Conservation (phyloP, 2,113 vertebrate genomes). For the Hippocampus guttulatus region DNA sequence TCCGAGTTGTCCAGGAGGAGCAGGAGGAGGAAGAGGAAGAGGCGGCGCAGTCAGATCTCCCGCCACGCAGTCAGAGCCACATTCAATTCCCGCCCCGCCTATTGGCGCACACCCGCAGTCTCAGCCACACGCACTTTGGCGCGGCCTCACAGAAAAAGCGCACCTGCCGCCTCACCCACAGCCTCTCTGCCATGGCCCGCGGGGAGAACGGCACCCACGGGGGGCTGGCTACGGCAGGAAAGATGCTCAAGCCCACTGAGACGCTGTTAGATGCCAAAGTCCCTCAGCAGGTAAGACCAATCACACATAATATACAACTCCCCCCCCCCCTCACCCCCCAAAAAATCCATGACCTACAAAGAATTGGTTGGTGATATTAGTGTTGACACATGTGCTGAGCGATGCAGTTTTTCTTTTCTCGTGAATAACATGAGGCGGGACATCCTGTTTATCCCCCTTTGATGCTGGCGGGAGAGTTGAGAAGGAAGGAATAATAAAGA, state of each 20-base stretch:
- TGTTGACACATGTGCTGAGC: neutral
- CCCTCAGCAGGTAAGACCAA: slow-evolving; percentile 66
- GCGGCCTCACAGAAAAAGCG: slow-evolving; percentile 37
- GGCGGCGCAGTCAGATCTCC: slow-evolving; percentile 56
- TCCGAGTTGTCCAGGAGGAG: slow-evolving; percentile 55
- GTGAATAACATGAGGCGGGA: slow-evolving; percentile 44
- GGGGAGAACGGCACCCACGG: slow-evolving; percentile 56
- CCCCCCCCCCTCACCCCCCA: too few species aligned
- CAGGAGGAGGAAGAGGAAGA: slow-evolving; percentile 61
- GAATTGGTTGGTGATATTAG: neutral
- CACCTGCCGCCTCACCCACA: slow-evolving; percentile 62
- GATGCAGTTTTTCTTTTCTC: slow-evolving; percentile 21
- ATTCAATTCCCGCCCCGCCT: slow-evolving; percentile 57
- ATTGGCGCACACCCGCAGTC: slow-evolving; percentile 54
- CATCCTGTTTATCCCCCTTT: slow-evolving; percentile 68
- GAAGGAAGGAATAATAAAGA: slow-evolving; percentile 27
- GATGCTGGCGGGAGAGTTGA: slow-evolving; percentile 48
- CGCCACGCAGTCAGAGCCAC: slow-evolving; percentile 56
- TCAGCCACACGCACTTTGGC: slow-evolving; percentile 58
- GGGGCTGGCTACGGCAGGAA: slow-evolving; percentile 42
- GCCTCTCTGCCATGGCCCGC: slow-evolving; percentile 67
- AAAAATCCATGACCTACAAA: neutral
- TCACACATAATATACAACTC: too few species aligned
- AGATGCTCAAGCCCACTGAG: slow-evolving; percentile 57
- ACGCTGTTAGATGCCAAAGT: slow-evolving; percentile 60